Conservation (phyloP, 1,140 invertebrate genomes). For the Drosophila ananassae region DNA sequence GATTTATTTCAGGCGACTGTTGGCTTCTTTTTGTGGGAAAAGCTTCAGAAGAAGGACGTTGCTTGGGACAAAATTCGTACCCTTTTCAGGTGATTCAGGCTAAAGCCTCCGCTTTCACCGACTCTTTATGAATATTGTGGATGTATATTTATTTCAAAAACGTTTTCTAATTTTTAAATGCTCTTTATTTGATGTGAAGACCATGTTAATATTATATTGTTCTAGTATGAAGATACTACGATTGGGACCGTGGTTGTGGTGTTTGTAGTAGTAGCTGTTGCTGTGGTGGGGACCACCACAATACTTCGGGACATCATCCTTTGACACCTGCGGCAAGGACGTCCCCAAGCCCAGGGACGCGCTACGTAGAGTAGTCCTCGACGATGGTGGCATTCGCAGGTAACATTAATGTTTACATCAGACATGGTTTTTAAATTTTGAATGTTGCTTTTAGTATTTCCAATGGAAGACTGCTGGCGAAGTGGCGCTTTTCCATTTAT, state of each 20-base stretch:
- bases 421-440: background rate
- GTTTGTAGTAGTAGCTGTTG: background rate
- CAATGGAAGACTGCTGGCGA: background rate
- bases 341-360: conserved; percentile 44
- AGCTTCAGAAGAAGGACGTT: too few species aligned
- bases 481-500: background rate
- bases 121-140: too few species aligned
- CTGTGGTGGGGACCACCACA: conserved; percentile 38
- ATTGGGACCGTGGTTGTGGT: background rate
- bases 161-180: background rate
- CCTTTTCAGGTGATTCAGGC: too few species aligned
- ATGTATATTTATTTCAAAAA: too few species aligned
- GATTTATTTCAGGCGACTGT: too few species aligned
- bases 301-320: conserved; percentile 59
- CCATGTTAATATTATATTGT: background rate
- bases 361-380: conserved; percentile 34
- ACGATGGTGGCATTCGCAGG: conserved; percentile 62
- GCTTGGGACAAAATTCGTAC: too few species aligned
- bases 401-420: conserved; percentile 45
- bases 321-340: conserved; percentile 60
- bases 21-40: too few species aligned
- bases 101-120: too few species aligned
- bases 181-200: background rate
- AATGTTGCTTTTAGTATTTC: background rate
- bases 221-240: background rate